Percentiles rank a stretch among this genome's conserved stretches.
phyloP scores from a whole-genome alignment of 2,113 vertebrate genomes.

The Anhinga rufa region DNA sequence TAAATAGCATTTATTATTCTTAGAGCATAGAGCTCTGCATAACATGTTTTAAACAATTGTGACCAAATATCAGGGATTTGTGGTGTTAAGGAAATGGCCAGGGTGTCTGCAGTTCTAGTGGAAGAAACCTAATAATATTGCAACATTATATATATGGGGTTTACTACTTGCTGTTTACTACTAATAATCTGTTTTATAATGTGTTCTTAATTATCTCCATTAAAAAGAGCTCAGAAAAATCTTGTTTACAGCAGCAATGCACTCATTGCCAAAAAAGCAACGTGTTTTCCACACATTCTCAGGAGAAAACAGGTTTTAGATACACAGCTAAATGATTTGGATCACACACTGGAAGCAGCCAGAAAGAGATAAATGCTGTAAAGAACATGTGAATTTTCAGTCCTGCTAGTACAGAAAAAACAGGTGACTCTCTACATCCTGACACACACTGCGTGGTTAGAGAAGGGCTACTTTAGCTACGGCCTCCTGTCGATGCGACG shows the following conservation, averaged over 20 bases:
- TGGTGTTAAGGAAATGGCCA: not conserved
- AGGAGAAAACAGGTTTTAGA: not conserved
- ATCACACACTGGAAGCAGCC: not conserved
- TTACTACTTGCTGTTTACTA: not conserved
- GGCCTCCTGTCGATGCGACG: fast-evolving
- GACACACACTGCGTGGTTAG: fast-evolving
- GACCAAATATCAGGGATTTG: not conserved
- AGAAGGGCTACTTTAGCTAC: not conserved
- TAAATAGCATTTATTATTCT: not conserved
- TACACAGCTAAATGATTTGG: not conserved
- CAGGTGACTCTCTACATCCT: not conserved
- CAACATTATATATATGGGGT: not conserved
- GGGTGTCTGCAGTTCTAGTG: not conserved
- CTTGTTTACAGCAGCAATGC: constrained; percentile 1
- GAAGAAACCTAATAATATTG: not conserved
- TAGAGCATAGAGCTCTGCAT: not conserved
- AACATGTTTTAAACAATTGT: not conserved
- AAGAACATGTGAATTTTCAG: not conserved
- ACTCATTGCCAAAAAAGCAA: not conserved
- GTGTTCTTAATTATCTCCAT: constrained; percentile 20
- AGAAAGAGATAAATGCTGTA: not conserved
- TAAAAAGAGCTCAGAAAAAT: constrained; percentile 12
- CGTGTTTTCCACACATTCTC: not conserved
- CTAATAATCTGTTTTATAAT: constrained; percentile 26
- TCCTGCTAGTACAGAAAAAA: not conserved